Evolutionary conservation across 2,888 invertebrate genomes (phyloP).

Genomic region (Spodoptera exigua): DNA sequence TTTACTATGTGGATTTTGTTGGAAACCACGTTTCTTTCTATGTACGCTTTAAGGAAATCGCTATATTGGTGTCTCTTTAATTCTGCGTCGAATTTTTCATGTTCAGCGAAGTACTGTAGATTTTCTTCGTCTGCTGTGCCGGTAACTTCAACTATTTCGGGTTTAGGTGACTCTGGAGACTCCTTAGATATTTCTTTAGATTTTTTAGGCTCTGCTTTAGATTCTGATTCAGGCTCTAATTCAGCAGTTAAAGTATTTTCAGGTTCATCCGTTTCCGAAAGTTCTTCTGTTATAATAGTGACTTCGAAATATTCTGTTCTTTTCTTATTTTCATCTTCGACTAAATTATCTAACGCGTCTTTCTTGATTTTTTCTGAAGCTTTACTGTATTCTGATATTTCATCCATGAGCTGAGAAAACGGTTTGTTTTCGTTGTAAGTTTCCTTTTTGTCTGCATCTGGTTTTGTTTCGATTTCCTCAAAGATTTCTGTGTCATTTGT

Average conservation of each 20-base stretch:
- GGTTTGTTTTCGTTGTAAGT: slow-evolving; percentile 65
- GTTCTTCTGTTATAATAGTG: slow-evolving; percentile 76
- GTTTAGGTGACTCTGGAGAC: not conserved
- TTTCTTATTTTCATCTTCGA: slow-evolving; percentile 56
- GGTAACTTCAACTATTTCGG: not conserved
- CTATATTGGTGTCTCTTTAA: slow-evolving; percentile 73
- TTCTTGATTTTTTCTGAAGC: slow-evolving; percentile 58
- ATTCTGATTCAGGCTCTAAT: slow-evolving; percentile 16
- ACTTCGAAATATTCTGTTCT: slow-evolving; percentile 70
- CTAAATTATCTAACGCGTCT: slow-evolving; percentile 45
- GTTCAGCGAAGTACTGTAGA: slow-evolving; percentile 77
- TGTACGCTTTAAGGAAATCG: slow-evolving; percentile 71
- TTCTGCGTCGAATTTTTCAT: slow-evolving; percentile 78
- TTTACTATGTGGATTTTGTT: slow-evolving; percentile 80
- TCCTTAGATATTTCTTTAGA: not conserved
- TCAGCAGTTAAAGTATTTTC: not conserved
- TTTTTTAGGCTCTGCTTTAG: not conserved
- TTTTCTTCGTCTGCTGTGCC: slow-evolving; percentile 54
- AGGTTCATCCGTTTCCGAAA: slow-evolving; percentile 72
- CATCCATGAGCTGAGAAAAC: slow-evolving; percentile 62
- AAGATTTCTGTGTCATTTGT: slow-evolving; percentile 39
- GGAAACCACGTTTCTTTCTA: slow-evolving; percentile 54
- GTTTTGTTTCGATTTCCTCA: slow-evolving; percentile 39
- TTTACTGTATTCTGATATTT: slow-evolving; percentile 64
- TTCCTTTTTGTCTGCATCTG: slow-evolving; percentile 37